phyloP scores from a whole-genome alignment of 2,888 invertebrate species.

The Patella caerulea region DNA sequence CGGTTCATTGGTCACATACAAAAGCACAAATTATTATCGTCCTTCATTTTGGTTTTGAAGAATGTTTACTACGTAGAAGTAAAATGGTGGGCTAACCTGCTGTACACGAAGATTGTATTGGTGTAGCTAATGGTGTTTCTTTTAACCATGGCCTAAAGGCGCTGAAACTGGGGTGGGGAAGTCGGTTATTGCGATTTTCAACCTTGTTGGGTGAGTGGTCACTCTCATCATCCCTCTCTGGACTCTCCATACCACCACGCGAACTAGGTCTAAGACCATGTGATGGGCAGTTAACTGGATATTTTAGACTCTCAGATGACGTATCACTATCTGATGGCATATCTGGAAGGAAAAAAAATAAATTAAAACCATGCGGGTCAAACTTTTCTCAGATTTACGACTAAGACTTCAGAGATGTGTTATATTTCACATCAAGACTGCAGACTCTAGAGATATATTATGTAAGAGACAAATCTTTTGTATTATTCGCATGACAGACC shows the following conservation, averaged over 20 bases:
- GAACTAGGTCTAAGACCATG: not conserved
- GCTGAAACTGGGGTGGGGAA: constrained; percentile 25
- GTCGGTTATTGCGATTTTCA: not conserved
- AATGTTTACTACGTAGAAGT: no score
- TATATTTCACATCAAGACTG: no score
- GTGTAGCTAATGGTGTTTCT: constrained; percentile 18
- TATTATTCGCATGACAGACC: no score
- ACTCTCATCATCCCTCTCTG: not conserved
- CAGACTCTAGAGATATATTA: no score
- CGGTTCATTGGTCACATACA: no score
- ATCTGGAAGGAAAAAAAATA: not conserved
- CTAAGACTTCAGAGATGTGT: no score
- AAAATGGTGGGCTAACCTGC: no score
- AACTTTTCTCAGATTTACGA: no score
- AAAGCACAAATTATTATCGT: no score
- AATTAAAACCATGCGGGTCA: not conserved
- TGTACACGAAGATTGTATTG: no score
- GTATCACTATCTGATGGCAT: not conserved
- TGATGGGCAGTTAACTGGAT: not conserved
- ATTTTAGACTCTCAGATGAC: not conserved
- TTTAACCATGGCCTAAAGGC: constrained; percentile 54
- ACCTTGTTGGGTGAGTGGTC: not conserved
- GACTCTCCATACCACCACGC: not conserved
- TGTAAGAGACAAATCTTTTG: no score
- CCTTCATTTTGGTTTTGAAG: no score